These are phyloP conservation scores for Homarus americanus DNA, from an alignment of 1,140 invertebrate genomes.

Conservation along the genomic window DNA sequence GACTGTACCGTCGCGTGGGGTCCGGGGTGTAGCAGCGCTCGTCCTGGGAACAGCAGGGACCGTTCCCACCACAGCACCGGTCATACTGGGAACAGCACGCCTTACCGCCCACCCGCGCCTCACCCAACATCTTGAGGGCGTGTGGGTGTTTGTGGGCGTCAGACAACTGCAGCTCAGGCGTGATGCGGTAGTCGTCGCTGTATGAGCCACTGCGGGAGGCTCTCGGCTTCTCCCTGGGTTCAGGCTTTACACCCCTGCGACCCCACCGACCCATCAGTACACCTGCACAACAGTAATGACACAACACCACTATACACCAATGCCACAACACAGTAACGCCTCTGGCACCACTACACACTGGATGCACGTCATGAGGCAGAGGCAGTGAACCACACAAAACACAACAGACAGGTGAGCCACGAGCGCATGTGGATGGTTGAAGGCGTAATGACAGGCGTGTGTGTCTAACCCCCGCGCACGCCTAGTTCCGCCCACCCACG, in stretches of 20 bases:
- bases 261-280: slow-evolving; percentile 53
- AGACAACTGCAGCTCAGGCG: slow-evolving; percentile 29
- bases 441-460: no score
- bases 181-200: slow-evolving; percentile 61
- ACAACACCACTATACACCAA: background rate
- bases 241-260: background rate
- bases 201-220: slow-evolving; percentile 50
- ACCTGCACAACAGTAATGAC: background rate
- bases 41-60: slow-evolving; percentile 53
- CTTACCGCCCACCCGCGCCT: background rate
- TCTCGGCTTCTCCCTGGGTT: slow-evolving; percentile 26
- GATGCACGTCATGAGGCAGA: no score
- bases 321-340: background rate
- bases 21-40: slow-evolving; percentile 5
- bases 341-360: no score
- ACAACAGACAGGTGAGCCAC: no score
- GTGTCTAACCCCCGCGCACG: background rate
- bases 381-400: no score
- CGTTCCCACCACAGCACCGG: slow-evolving; percentile 13
- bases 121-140: background rate
- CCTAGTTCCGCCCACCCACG: background rate
- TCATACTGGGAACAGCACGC: slow-evolving; percentile 42
- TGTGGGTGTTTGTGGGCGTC: slow-evolving; percentile 18
- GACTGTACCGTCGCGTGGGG: background rate
- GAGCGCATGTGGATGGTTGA: no score